Base-by-base conservation (phyloP, 2,888 invertebrate species). In the Apamea epomidion region DNA sequence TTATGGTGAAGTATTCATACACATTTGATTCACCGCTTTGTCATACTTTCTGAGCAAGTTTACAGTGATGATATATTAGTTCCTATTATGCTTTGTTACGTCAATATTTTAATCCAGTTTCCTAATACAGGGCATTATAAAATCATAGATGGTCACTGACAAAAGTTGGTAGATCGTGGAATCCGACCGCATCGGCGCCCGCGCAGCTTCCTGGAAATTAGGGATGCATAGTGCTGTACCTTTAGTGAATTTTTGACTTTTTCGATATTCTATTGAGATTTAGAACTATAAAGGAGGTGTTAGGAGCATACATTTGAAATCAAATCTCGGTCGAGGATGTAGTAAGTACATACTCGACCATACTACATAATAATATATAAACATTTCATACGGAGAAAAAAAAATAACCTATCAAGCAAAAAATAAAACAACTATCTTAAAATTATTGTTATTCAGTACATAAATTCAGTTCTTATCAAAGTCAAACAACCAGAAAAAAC, bases 181-280 rank as follows among this genome's bases (percentile, higher is more conserved):
- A 97, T 97, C 95, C 94, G 95, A 94, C 94, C 94, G 95, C 91
- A 92, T 93, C 83, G 96, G 96, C 97, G 96, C 96, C 94, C 95
- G 95, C 93, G 92, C 93, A 90, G 94, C 95, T 96, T 97, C 97
- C 97, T 96, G 96, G 97, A 96, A 97, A 94, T 95, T 94, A 95
- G 95, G 95, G 94, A 94, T 93, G 92, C 83, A 79, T 92, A 93
- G 95, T 91, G 95, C 90, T 91, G 95, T 86, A 81, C 86, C 37
- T 29, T 64, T 14, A 48, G 5, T 42, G 29, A 32, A 68, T 72
- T 71, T 72, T 72, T 78, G 64, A 62, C 73, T 51, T 48, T 74
- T 80, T 86, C 81, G 85, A 80, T 69, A 70, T 32, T 74, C 16
- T 78, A 32, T 81, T 21, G 65, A 16, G 5, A 2, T 37, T 37